Evolutionary conservation across 2,888 invertebrate species (phyloP), one percentile per base, ranked within the genome.

Genomic region (Epinotia demarniana): DNA sequence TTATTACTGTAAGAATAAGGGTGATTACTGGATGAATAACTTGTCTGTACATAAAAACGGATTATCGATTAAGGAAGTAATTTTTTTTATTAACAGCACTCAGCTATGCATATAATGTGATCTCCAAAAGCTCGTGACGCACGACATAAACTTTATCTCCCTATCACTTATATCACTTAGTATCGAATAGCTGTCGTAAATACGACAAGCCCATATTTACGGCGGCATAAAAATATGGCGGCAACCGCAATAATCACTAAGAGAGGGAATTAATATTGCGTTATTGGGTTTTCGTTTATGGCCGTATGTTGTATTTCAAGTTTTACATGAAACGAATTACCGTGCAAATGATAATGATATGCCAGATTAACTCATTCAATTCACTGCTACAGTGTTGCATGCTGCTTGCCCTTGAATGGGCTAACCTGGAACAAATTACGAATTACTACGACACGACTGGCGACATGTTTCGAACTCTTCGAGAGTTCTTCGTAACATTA

Each of bases 121-220:
- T 69, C 69, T 46, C 46, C 69, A 69, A 84, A 79, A 81, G 79
- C 76, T 79, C 83, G 12, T 84, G 86, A 85, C 84, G 83, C 82
- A 80, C 79, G 78, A 79, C 79, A 86, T 85, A 86, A 84, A 88
- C 80, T 91, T 92, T 90, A 92, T 88, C 85, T 85, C 81, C 86
- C 61, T 71, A 71, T 71, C 70, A 71, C 70, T 71, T 72, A 72
- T 75, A 72, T 93, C 92, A 92, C 93, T 93, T 93, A 92, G 87
- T 89, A 81, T 83, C 84, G 85, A 87, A 92, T 89, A 86, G 91
- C 84, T 76, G 66, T 69, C 88, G 83, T 92, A 92, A 92, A 93
- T 91, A 89, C 88, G 92, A 92, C 92, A 92, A 93, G 91, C 92
- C 91, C 87, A 81, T 81, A 90, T 92, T 92, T 93, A 93, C 85